phyloP scores from a whole-genome alignment of 2,113 vertebrate genomes.

The Uria aalge region DNA sequence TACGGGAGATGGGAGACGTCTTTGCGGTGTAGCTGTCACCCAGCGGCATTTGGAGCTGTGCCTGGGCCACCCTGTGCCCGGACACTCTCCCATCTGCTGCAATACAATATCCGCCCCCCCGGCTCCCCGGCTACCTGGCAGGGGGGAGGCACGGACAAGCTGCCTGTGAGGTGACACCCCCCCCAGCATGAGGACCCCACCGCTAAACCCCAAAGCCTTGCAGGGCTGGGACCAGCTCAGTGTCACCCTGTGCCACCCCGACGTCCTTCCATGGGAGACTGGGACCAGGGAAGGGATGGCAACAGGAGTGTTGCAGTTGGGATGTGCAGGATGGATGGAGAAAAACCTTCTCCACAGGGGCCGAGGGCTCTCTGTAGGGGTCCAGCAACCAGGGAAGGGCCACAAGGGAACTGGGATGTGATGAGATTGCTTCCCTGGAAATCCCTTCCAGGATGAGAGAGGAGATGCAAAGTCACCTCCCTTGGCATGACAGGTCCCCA shows the following conservation, averaged over 20 bases:
- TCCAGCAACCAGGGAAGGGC: background rate
- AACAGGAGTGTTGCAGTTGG: fast-evolving
- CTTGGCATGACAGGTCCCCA: background rate
- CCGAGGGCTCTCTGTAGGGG: fast-evolving
- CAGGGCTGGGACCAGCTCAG: background rate
- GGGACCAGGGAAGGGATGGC: background rate
- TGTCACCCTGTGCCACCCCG: background rate
- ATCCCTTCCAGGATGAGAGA: background rate
- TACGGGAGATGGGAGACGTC: background rate
- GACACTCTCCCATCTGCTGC: background rate
- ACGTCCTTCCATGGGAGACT: fast-evolving
- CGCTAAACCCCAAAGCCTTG: background rate
- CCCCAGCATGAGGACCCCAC: background rate
- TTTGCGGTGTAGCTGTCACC: background rate
- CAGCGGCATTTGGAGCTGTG: background rate
- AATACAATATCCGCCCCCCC: background rate
- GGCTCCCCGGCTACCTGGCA: background rate
- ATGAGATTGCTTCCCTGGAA: background rate
- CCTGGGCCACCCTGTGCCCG: background rate
- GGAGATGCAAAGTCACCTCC: background rate
- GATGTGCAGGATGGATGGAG: background rate
- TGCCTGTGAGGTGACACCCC: background rate
- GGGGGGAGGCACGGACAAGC: fast-evolving
- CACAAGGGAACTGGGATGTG: fast-evolving
- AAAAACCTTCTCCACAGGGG: background rate